Base-by-base conservation (phyloP, 1,140 invertebrate species). In the Lasioglossum albipes region DNA sequence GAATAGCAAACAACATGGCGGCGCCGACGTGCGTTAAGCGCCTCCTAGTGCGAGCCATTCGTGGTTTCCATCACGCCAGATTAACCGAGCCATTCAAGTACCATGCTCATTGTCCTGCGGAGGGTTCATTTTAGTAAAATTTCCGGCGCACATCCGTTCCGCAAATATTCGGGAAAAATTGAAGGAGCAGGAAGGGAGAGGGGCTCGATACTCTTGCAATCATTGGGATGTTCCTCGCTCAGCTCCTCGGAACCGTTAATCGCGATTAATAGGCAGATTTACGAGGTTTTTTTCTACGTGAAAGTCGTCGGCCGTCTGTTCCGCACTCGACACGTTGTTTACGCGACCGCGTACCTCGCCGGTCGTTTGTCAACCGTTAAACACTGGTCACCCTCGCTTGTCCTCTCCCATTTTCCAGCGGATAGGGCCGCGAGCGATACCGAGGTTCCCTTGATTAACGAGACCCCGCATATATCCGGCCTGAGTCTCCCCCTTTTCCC, bases 281-380 rank as follows among this genome's bases (percentile, higher is more conserved):
- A 90, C 80, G 79, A 71, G 84, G 84, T 89, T 80, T 85, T 73
- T 45, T 54, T 54, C 62, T 16, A 22, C 20, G 75, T 49, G 49
- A 13, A 59, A 20, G 16, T 27, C 12, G 13, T 7, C 54, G 3
- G 69, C 36, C 66, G 54, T 61, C 69, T 27, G 68, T 80, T 89
- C 74, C 80, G 76, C 75, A 31, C 42, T 67, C 80, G 82, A 84
- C 78, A 74, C 88, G 83, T 85, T 89, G 89, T 89, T 90, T 85
- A 88, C 81, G 86, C 81, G 82, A 81, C 74, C 84, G 65, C 84
- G 83, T 79, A 79, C 78, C 84, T 86, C 62, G 71, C 70, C 72
- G 74, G 77, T 82, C 88, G 86, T 91, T 90, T 89, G 89, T 91
- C 90, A 91, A 89, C 64, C 83, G 86, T 86, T 91, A 91, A 90